These are phyloP conservation scores for Homarus americanus DNA, from an alignment of 1,140 invertebrate genomes.

Conservation along the genomic window DNA sequence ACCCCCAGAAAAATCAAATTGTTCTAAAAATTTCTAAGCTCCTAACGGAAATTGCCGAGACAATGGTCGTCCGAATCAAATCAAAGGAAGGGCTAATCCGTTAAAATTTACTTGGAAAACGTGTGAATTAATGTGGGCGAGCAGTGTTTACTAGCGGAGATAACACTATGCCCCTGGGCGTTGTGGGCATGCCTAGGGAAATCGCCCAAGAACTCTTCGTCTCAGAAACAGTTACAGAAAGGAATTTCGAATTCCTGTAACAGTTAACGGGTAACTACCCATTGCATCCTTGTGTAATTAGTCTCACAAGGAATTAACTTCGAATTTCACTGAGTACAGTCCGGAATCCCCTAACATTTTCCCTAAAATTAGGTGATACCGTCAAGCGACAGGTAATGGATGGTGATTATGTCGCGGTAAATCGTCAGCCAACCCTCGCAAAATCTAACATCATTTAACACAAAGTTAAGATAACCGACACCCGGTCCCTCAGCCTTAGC, in stretches of 20 bases:
- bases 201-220: not conserved
- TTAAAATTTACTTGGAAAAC: constrained; percentile 15
- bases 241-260: not conserved
- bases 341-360: not conserved
- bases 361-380: not conserved
- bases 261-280: not conserved
- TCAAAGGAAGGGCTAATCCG: constrained; percentile 11
- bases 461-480: constrained; percentile 7
- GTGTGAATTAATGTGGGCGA: constrained; percentile 29
- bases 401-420: constrained; percentile 23
- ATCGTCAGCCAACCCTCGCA: constrained; percentile 26
- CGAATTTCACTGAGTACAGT: not conserved
- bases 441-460: constrained; percentile 10
- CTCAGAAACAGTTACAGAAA: not conserved
- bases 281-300: not conserved
- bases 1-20: not conserved
- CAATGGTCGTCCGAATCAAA: not conserved
- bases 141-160: constrained; percentile 20
- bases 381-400: constrained; percentile 32
- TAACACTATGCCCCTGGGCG: constrained; percentile 8
- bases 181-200: not conserved
- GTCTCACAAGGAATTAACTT: not conserved
- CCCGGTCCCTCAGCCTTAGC: constrained; percentile 9
- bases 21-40: not conserved
- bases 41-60: not conserved